Conservation (phyloP, 2,113 vertebrate genomes). For the Montifringilla adamsi region DNA sequence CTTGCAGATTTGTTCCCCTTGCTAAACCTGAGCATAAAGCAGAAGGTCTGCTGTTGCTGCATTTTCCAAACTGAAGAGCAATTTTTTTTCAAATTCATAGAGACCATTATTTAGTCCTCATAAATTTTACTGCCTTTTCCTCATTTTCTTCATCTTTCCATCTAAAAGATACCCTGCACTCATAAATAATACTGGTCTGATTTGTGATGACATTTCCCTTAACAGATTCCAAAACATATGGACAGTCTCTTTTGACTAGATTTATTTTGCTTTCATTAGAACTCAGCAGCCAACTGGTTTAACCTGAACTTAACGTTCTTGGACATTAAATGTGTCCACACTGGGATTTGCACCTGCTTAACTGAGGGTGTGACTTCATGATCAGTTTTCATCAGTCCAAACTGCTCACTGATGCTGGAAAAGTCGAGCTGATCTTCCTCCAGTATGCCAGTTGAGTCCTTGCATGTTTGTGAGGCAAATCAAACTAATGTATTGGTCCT, state of each 20-base stretch:
- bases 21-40: background rate
- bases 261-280: slow-evolving; percentile 22
- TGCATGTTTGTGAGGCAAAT: background rate
- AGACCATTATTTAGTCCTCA: background rate
- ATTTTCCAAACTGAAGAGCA: background rate
- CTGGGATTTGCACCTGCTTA: slow-evolving; percentile 54
- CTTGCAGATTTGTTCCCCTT: background rate
- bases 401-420: background rate
- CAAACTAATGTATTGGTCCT: background rate
- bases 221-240: background rate
- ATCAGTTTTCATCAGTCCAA: slow-evolving; percentile 21
- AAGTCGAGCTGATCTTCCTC: background rate
- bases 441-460: background rate
- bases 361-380: slow-evolving; percentile 6
- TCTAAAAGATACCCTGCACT: background rate
- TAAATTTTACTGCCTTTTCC: background rate
- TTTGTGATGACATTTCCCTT: background rate
- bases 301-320: slow-evolving; percentile 15
- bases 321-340: slow-evolving; percentile 18
- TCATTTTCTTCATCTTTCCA: background rate
- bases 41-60: background rate
- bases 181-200: background rate
- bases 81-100: background rate
- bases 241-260: background rate
- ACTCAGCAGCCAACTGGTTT: background rate